Evolutionary conservation across 2,113 vertebrate genomes (phyloP).

Genomic region (Phainopepla nitens): DNA sequence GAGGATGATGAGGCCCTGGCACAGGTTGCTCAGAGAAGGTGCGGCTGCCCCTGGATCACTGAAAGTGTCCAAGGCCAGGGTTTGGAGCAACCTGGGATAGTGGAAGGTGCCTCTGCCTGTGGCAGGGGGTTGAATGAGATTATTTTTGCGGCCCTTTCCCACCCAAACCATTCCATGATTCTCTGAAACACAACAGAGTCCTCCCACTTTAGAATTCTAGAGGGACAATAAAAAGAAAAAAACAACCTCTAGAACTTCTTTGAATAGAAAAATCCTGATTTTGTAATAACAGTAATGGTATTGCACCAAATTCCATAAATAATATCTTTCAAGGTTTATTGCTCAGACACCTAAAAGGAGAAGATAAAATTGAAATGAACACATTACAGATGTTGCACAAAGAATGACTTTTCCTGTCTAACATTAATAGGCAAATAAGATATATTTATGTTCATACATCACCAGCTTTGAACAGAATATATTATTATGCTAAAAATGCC

Average conservation of each 20-base stretch:
- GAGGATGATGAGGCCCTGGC: background rate
- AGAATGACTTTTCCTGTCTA: background rate
- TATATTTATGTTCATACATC: background rate
- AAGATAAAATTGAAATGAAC: constrained; percentile 9
- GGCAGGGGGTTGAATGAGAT: background rate
- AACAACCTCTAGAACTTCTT: background rate
- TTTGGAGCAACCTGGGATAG: background rate
- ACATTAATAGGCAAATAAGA: background rate
- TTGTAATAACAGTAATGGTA: background rate
- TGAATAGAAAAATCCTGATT: background rate
- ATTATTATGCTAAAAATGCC: background rate
- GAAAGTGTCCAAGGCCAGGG: fast-evolving
- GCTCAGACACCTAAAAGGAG: background rate
- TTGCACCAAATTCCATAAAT: background rate
- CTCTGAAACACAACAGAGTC: background rate
- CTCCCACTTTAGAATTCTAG: background rate
- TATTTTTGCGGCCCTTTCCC: background rate
- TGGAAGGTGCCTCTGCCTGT: background rate
- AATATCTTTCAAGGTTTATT: background rate
- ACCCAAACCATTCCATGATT: background rate
- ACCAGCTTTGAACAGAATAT: background rate
- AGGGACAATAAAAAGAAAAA: background rate
- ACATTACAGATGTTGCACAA: background rate
- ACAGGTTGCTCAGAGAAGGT: background rate
- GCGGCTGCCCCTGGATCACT: background rate